phyloP scores from a whole-genome alignment of 2,888 invertebrate species.

The Phengaris alcon region DNA sequence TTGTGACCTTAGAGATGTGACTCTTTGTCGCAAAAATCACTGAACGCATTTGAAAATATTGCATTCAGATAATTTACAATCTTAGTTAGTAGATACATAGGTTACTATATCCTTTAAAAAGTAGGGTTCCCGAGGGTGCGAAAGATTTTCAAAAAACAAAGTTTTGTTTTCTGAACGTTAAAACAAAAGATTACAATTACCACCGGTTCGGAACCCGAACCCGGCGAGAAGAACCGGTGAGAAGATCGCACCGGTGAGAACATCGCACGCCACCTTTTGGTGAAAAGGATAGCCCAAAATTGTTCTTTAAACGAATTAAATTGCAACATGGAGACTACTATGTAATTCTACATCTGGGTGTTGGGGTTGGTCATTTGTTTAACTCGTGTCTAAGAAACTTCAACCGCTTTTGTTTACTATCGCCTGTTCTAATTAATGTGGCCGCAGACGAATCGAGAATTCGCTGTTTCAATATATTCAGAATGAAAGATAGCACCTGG shows the following conservation, averaged over 20 bases:
- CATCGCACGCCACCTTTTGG: too few species aligned
- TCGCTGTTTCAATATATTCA: background rate
- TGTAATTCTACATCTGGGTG: background rate
- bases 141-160: background rate
- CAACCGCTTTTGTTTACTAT: background rate
- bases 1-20: too few species aligned
- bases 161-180: too few species aligned
- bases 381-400: constrained; percentile 6
- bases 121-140: background rate
- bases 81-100: background rate
- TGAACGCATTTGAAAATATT: background rate
- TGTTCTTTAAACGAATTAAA: background rate
- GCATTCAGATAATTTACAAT: background rate
- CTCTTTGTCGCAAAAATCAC: too few species aligned
- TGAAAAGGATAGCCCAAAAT: too few species aligned
- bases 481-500: background rate
- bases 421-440: background rate
- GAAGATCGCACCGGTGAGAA: too few species aligned
- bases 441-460: background rate
- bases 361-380: constrained; percentile 12
- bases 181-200: too few species aligned
- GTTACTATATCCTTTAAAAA: background rate
- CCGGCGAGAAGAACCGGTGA: too few species aligned
- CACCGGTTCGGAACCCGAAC: too few species aligned
- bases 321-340: background rate